Evolutionary conservation across 2,888 invertebrate species (phyloP).

Genomic region (Sycophila texana): DNA sequence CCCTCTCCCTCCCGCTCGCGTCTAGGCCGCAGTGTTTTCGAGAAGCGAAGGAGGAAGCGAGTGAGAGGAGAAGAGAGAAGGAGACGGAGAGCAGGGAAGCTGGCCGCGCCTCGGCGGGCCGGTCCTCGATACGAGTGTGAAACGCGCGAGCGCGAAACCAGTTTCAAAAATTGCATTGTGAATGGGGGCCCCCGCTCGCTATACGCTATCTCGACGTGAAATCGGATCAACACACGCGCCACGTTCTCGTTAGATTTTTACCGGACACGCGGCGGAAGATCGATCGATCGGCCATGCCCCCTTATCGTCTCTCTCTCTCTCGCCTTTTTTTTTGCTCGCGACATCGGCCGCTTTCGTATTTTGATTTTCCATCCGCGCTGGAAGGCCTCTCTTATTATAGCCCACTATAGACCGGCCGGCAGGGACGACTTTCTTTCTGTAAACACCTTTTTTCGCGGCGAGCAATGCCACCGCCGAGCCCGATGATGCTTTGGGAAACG

Average conservation of each 20-base stretch:
- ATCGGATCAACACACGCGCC: conserved; percentile 27
- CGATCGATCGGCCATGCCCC: conserved; percentile 3
- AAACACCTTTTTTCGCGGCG: conserved; percentile 1
- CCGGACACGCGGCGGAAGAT: conserved; percentile 2
- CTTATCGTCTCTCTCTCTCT: not conserved
- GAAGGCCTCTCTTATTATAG: too few relatives aligned
- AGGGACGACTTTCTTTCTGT: not conserved
- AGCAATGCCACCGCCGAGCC: conserved; percentile 1
- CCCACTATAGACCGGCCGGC: not conserved
- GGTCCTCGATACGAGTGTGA: conserved; percentile 31
- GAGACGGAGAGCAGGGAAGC: not conserved
- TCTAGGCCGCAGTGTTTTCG: conserved; percentile 24
- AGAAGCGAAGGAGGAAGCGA: not conserved
- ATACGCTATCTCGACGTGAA: conserved; percentile 36
- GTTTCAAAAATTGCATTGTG: conserved; percentile 50
- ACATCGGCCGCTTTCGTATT: conserved; percentile 27
- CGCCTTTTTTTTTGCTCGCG: not conserved
- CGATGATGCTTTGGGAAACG: not conserved
- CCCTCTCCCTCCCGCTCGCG: not conserved
- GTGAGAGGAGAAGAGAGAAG: not conserved
- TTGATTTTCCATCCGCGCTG: not conserved
- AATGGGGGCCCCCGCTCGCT: not conserved
- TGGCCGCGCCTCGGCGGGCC: not conserved
- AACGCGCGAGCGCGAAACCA: conserved; percentile 40
- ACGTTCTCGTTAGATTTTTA: conserved; percentile 30